Conservation (phyloP, 2,113 vertebrate species). For the Cervus canadensis region DNA sequence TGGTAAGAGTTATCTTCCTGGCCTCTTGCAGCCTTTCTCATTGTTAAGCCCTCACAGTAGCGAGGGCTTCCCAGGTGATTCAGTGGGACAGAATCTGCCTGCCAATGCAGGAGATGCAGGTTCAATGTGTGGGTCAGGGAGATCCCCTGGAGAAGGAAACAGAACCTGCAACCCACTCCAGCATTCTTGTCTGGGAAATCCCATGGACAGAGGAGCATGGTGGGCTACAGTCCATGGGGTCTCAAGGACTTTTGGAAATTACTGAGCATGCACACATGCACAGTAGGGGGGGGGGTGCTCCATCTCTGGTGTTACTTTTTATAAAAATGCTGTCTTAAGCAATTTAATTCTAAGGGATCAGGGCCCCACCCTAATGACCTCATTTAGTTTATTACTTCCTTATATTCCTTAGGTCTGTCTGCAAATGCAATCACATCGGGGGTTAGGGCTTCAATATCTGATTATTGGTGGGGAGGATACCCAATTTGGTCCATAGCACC, state of each 20-base stretch:
- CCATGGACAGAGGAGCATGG: neutral
- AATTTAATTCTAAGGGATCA: neutral
- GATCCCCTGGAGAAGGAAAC: neutral
- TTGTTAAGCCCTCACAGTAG: neutral
- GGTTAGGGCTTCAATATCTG: neutral
- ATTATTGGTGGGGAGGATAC: neutral
- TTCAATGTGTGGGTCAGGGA: neutral
- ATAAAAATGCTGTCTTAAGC: neutral
- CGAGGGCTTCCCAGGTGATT: too few relatives aligned
- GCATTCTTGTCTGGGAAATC: neutral
- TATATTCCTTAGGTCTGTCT: neutral
- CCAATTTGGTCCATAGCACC: neutral
- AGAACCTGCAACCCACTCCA: neutral
- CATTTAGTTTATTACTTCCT: neutral
- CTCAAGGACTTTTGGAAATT: neutral
- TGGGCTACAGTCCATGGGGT: neutral
- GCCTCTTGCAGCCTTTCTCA: neutral
- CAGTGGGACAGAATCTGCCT: neutral
- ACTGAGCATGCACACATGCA: neutral
- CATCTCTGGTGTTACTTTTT: neutral
- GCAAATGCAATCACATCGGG: neutral
- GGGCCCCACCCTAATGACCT: neutral
- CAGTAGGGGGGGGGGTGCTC: fast-evolving
- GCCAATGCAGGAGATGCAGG: neutral
- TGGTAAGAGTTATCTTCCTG: neutral